Evolutionary conservation across 2,888 invertebrate genomes (phyloP).

Genomic region (Cepaea hortensis): DNA sequence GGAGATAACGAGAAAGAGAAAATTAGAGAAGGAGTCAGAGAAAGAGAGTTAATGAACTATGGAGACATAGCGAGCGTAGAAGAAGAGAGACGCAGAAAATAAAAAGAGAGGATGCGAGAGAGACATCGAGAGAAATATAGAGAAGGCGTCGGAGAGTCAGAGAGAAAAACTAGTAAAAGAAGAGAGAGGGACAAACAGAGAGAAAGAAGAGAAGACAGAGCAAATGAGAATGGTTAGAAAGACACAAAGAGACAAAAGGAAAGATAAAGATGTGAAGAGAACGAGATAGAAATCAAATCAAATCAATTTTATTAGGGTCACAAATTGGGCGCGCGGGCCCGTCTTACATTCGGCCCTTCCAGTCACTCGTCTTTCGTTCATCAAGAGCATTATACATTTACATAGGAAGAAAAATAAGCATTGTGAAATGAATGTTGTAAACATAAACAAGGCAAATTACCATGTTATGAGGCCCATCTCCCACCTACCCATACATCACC

Average conservation of each 20-base stretch:
- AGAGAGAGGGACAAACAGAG: neutral
- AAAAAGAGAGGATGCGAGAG: neutral
- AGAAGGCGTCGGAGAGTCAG: neutral
- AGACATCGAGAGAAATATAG: neutral
- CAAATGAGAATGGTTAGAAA: neutral
- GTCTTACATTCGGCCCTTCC: no score
- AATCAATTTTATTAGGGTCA: no score
- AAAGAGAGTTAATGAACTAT: no score
- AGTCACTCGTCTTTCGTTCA: no score
- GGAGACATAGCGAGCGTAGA: neutral
- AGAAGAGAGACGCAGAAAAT: neutral
- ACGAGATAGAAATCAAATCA: neutral
- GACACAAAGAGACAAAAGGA: neutral
- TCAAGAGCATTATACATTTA: no score
- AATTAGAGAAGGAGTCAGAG: no score
- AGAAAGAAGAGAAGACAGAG: neutral
- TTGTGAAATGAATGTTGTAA: no score
- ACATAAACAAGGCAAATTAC: no score
- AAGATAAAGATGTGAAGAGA: neutral
- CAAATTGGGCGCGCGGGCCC: no score
- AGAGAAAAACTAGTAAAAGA: neutral
- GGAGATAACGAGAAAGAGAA: neutral
- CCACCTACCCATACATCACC: no score
- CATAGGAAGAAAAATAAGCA: no score
- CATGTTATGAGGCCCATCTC: no score